These are phyloP conservation scores for Diorhabda elongata DNA, from an alignment of 1,140 invertebrate genomes.

Conservation along the genomic window DNA sequence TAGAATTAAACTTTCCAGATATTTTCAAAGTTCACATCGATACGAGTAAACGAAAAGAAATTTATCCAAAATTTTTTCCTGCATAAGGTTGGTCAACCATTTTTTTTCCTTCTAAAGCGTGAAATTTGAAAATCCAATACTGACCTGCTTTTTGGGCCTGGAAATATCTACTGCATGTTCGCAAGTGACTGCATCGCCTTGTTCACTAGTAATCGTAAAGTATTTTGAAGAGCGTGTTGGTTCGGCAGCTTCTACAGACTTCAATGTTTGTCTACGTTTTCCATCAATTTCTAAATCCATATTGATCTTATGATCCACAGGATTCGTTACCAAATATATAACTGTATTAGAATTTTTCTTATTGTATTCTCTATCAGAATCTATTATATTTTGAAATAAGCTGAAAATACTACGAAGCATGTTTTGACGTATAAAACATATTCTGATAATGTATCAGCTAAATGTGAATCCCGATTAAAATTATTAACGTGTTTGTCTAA, in stretches of 20 bases:
- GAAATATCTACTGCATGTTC: constrained; percentile 22
- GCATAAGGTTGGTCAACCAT: too few relatives aligned
- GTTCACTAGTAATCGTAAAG: constrained; percentile 26
- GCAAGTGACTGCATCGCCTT: constrained; percentile 28
- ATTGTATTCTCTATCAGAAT: constrained; percentile 29
- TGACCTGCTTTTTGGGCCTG: constrained; percentile 7
- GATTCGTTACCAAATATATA: constrained; percentile 25
- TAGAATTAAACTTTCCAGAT: too few relatives aligned
- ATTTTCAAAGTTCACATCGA: too few relatives aligned
- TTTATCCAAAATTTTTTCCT: too few relatives aligned
- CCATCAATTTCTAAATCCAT: constrained; percentile 28
- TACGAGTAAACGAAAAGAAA: too few relatives aligned
- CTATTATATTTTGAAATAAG: constrained; percentile 29
- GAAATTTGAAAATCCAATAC: not conserved
- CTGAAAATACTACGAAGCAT: constrained; percentile 25
- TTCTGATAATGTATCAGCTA: too few relatives aligned
- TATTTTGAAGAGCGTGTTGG: constrained; percentile 6
- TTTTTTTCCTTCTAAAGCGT: too few relatives aligned
- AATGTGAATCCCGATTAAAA: too few relatives aligned
- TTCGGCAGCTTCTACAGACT: constrained; percentile 16
- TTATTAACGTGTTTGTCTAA: too few relatives aligned
- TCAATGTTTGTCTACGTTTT: constrained; percentile 15
- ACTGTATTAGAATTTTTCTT: constrained; percentile 30
- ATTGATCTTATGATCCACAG: constrained; percentile 15
- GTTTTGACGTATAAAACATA: not conserved